Percentiles rank a stretch among this genome's conserved stretches.
phyloP scores from a whole-genome alignment of 2,888 invertebrate genomes.

The Notodromas monacha region DNA sequence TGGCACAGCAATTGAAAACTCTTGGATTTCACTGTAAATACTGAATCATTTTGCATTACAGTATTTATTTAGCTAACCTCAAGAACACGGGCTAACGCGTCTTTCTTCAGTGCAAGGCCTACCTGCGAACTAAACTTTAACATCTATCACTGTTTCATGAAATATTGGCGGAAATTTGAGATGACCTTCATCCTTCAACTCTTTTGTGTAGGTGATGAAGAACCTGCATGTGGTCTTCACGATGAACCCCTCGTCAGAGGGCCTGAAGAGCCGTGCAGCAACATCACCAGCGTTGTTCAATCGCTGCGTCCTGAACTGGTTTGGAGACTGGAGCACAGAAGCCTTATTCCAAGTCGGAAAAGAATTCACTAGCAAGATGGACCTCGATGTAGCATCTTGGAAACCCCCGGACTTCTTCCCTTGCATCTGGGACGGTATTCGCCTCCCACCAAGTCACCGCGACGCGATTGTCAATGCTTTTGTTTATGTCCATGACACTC shows the following conservation, averaged over 20 bases:
- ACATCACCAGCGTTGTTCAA: slow-evolving; percentile 97
- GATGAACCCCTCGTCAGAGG: slow-evolving; percentile 97
- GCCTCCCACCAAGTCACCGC: slow-evolving; percentile 42
- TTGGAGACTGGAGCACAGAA: slow-evolving; percentile 96
- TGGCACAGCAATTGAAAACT: too few relatives aligned
- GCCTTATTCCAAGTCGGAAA: slow-evolving; percentile 76
- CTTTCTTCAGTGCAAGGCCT: too few relatives aligned
- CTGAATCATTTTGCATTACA: too few relatives aligned
- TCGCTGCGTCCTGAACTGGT: slow-evolving; percentile 95
- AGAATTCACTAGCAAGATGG: slow-evolving; percentile 80
- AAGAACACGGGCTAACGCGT: too few relatives aligned
- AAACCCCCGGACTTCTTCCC: slow-evolving; percentile 65
- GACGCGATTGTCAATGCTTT: slow-evolving; percentile 95
- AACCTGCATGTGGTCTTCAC: slow-evolving; percentile 99
- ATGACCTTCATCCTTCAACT: too few relatives aligned
- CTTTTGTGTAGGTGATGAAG: slow-evolving; percentile 89
- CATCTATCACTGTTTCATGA: too few relatives aligned
- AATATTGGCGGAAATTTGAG: too few relatives aligned
- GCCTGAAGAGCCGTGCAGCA: slow-evolving; percentile 85
- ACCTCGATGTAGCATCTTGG: slow-evolving; percentile 61
- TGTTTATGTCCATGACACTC: slow-evolving; percentile 87
- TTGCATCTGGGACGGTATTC: slow-evolving; percentile 22
- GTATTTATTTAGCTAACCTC: too few relatives aligned
- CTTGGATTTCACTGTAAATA: too few relatives aligned
- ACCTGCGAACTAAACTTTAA: too few relatives aligned